Evolutionary conservation across 2,113 vertebrate genomes (phyloP), one percentile per base, ranked within the genome.

Genomic region (Tupaia chinensis): DNA sequence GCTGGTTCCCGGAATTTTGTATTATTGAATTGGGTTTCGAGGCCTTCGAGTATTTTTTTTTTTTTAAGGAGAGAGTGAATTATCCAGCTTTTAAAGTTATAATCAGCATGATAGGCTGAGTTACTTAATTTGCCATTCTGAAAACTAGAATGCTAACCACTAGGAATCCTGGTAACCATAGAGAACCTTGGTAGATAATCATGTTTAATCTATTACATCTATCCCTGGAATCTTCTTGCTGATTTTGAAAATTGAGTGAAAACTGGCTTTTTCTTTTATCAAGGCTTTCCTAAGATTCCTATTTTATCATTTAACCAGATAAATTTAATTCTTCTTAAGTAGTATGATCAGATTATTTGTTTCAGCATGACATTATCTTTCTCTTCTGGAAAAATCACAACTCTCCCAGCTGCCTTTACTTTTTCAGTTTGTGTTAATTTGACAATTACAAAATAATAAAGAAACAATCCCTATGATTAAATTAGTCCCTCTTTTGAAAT

Each of bases 231-330:
- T 58, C 15, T 88, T 60, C 53, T 61, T 83, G 14, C 9, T 61
- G n/a, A 80, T 94, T 86, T 89, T 95, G 56, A 63, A 95, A 94
- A 74, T 9, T 63, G n/a, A 69, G 22, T 70, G 44, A 79, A 89
- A 86, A 86, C 32, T 32, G n/a, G 27, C 27, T n/a, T 56, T 56
- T 86, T 87, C 15, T 53, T 87, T 0, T 69, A 63, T 61, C 25
- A 91, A 85, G 34, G 23, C 3, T 7, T 95, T 97, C 34, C n/a
- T 76, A 93, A 91, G 15, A 70, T 88, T 87, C 44, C 11, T 87
- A 25, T 54, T 87, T 90, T 68, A 20, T 19, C 58, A n/a, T 76
- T 44, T 86, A 66, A 73, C 15, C 69, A 88, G 73, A 12, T 89
- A 6, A 86, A 44, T 77, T 76, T 19, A 95, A 63, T 90, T 95